Conservation (phyloP, 1,140 invertebrate genomes). For the Scaptomyza graminum region DNA sequence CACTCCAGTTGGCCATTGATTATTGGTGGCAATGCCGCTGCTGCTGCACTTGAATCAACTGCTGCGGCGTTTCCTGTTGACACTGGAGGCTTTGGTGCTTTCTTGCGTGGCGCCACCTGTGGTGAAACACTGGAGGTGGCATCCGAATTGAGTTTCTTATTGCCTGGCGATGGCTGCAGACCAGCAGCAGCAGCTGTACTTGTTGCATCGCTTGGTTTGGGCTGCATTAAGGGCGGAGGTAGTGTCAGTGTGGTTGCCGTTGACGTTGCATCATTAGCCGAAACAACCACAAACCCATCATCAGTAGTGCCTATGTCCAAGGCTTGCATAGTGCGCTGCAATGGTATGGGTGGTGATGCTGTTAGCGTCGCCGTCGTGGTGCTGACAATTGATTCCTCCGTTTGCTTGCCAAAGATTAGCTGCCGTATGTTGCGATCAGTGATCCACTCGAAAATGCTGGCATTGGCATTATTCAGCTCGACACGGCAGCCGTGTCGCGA, state of each 20-base stretch:
- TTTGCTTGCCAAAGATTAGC: constrained; percentile 71
- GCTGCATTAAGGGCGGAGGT: constrained; percentile 31
- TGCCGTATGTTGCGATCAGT: constrained; percentile 75
- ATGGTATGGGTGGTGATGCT: constrained; percentile 22
- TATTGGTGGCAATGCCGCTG: constrained; percentile 23
- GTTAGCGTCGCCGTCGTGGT: constrained; percentile 17
- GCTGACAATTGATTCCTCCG: constrained; percentile 20
- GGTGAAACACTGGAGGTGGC: constrained; percentile 50
- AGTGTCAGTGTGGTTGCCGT: constrained; percentile 38
- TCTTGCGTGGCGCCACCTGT: constrained; percentile 75
- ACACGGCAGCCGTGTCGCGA: constrained; percentile 88
- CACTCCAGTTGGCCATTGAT: constrained; percentile 86
- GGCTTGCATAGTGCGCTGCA: constrained; percentile 44
- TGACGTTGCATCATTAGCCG: constrained; percentile 37
- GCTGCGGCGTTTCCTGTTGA: constrained; percentile 16
- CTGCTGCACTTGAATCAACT: constrained; percentile 38
- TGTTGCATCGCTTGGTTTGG: constrained; percentile 30
- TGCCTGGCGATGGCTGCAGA: constrained; percentile 55
- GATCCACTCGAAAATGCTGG: constrained; percentile 83
- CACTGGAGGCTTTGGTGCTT: constrained; percentile 73
- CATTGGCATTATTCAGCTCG: constrained; percentile 86
- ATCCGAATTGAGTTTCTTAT: constrained; percentile 74
- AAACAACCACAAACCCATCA: constrained; percentile 5
- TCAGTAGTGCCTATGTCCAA: constrained; percentile 20
- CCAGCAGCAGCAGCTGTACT: constrained; percentile 24